Evolutionary conservation across 1,140 invertebrate genomes (phyloP).

Genomic region (Drosophila repleta): DNA sequence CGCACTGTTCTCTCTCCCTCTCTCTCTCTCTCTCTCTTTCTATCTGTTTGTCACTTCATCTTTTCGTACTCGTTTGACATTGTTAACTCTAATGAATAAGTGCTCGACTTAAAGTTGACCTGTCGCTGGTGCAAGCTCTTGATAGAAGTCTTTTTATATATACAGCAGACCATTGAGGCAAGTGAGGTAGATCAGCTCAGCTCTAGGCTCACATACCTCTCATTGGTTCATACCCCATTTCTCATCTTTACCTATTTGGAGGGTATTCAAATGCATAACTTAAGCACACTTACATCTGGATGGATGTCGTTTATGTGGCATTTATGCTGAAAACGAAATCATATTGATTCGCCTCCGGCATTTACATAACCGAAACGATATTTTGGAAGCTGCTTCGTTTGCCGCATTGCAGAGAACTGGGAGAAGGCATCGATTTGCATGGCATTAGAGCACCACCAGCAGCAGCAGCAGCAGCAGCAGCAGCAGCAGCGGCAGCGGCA

Average conservation of each 20-base stretch:
- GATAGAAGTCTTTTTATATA: not conserved
- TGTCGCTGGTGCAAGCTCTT: not conserved
- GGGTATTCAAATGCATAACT: slow-evolving; percentile 29
- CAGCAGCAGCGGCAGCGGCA: slow-evolving; percentile 31
- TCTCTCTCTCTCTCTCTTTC: not conserved
- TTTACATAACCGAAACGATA: slow-evolving; percentile 62
- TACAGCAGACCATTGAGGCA: too few relatives aligned
- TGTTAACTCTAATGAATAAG: slow-evolving; percentile 23
- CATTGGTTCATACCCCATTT: not conserved
- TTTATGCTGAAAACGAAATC: slow-evolving; percentile 71
- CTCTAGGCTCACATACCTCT: too few relatives aligned
- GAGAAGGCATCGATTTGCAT: slow-evolving; percentile 62
- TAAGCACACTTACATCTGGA: slow-evolving; percentile 58
- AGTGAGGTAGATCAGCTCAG: too few relatives aligned
- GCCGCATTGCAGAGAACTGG: slow-evolving; percentile 61
- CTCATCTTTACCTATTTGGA: too few relatives aligned
- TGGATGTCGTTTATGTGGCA: slow-evolving; percentile 62
- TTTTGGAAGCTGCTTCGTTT: slow-evolving; percentile 36
- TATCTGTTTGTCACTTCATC: not conserved
- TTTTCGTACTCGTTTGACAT: not conserved
- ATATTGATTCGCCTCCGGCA: slow-evolving; percentile 57
- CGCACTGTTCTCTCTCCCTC: not conserved
- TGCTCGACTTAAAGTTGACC: not conserved
- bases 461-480: slow-evolving; percentile 35
- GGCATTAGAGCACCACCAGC: slow-evolving; percentile 35